These are phyloP conservation scores for Eupithecia dodoneata DNA, from an alignment of 2,888 invertebrate genomes.

Conservation along the genomic window DNA sequence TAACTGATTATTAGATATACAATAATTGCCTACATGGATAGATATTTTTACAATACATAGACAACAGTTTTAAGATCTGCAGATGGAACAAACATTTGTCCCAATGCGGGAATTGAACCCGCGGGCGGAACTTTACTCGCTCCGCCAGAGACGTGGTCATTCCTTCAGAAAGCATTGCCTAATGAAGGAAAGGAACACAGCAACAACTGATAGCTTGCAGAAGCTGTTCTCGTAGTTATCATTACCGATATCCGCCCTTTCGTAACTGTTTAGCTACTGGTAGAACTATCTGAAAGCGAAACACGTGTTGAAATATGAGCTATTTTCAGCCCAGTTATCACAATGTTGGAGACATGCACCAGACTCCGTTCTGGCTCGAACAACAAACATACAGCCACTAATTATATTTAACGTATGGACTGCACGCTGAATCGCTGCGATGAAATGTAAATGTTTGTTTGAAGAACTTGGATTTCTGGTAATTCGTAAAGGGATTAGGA, in stretches of 20 bases:
- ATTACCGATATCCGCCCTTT: constrained; percentile 14
- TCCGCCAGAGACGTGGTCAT: not conserved
- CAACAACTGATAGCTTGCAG: not conserved
- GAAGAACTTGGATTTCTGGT: constrained; percentile 32
- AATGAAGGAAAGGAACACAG: not conserved
- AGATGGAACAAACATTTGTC: not conserved
- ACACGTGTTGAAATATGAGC: constrained; percentile 32
- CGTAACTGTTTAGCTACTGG: constrained; percentile 11
- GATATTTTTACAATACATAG: too few species aligned
- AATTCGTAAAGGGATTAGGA: not conserved
- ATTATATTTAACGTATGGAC: constrained; percentile 53
- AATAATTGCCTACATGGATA: too few species aligned
- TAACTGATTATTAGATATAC: not conserved
- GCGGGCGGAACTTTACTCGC: too few species aligned
- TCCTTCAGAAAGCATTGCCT: not conserved
- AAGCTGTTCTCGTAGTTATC: constrained; percentile 5
- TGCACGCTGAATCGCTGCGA: constrained; percentile 36
- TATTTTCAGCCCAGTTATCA: constrained; percentile 46
- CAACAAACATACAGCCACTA: constrained; percentile 67
- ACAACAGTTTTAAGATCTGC: not conserved
- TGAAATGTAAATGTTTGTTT: constrained; percentile 43
- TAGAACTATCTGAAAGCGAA: constrained; percentile 18
- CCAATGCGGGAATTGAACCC: not conserved
- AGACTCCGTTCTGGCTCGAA: constrained; percentile 58
- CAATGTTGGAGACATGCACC: constrained; percentile 59